phyloP scores from a whole-genome alignment of 2,113 vertebrate genomes.

The Grammomys surdaster region DNA sequence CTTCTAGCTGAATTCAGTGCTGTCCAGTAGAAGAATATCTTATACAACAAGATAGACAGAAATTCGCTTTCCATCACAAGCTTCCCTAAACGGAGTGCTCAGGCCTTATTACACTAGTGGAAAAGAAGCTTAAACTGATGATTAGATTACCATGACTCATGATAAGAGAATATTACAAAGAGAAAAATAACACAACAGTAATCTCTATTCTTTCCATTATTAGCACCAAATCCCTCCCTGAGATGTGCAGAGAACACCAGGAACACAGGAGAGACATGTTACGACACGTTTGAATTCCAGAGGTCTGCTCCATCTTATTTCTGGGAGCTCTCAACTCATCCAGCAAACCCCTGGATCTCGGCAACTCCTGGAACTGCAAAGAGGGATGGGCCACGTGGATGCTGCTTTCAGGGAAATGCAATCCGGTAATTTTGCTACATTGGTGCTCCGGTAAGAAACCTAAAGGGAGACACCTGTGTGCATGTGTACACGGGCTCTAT shows the following conservation, averaged over 20 bases:
- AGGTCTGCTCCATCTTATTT: neutral
- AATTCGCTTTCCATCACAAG: conserved; percentile 38
- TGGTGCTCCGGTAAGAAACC: conserved; percentile 51
- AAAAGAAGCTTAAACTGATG: conserved; percentile 41
- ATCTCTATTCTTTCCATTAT: neutral
- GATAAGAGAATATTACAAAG: neutral
- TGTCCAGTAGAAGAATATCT: conserved; percentile 65
- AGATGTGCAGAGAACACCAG: neutral
- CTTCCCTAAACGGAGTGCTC: conserved; percentile 48
- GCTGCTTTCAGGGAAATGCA: neutral
- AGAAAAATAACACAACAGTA: neutral
- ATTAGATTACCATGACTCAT: conserved; percentile 51
- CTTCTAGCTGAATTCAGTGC: conserved; percentile 75
- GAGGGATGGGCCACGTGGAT: neutral
- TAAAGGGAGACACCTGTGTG: conserved; percentile 73
- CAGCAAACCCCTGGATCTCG: conserved; percentile 14
- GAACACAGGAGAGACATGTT: neutral
- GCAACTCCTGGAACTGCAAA: neutral
- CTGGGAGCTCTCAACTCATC: neutral
- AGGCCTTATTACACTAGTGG: conserved; percentile 45
- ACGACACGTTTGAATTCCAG: neutral
- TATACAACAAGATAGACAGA: conserved; percentile 66
- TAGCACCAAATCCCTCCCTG: neutral
- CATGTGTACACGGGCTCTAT: neutral
- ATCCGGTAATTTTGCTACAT: conserved; percentile 44